These are phyloP conservation scores for Oxyura jamaicensis DNA, from an alignment of 2,113 vertebrate species.

Conservation along the genomic window DNA sequence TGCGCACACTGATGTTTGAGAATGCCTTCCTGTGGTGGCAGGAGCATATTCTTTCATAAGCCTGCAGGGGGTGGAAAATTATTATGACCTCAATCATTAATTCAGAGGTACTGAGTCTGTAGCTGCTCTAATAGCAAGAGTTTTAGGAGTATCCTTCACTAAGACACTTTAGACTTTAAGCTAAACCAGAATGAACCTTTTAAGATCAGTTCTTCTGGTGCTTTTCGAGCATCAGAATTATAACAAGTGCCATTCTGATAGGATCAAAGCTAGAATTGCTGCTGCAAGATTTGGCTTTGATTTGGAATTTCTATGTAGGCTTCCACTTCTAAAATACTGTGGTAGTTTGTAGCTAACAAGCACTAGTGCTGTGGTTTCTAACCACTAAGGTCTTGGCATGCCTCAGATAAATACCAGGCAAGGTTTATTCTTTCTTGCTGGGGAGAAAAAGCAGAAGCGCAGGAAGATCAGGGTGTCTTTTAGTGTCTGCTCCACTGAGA, in stretches of 20 bases:
- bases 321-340: not conserved
- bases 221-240: not conserved
- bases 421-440: not conserved
- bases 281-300: not conserved
- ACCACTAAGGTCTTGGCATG: not conserved
- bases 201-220: not conserved
- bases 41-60: not conserved
- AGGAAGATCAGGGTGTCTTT: not conserved
- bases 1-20: not conserved
- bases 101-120: not conserved
- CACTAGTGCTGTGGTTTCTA: not conserved
- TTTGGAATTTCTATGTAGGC: not conserved
- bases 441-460: not conserved
- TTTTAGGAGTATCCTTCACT: not conserved
- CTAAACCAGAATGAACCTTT: not conserved
- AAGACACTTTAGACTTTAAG: not conserved
- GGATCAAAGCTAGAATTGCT: not conserved
- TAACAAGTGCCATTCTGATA: not conserved
- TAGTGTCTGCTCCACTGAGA: not conserved
- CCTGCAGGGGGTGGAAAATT: not conserved
- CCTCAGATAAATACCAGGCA: not conserved
- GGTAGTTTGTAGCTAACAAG: not conserved
- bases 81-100: not conserved
- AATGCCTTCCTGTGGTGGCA: fast-evolving
- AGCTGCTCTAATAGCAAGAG: not conserved